phyloP scores from a whole-genome alignment of 2,113 vertebrate genomes.

The Hystrix cristata region DNA sequence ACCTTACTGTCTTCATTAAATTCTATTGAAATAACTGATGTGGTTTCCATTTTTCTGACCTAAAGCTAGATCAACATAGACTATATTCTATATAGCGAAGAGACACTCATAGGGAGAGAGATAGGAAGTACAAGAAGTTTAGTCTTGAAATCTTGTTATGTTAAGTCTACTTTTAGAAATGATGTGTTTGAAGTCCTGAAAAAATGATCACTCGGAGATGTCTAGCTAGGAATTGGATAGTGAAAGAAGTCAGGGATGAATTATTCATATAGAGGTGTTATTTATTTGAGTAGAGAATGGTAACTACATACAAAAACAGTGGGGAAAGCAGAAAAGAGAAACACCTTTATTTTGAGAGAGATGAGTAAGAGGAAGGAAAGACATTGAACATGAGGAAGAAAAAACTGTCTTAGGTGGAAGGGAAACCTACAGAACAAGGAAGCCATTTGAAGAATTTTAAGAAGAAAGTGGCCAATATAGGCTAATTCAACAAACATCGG shows the following conservation, averaged over 20 bases:
- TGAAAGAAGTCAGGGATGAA: neutral
- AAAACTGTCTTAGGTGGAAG: neutral
- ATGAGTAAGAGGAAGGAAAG: neutral
- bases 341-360: neutral
- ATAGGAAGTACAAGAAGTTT: neutral
- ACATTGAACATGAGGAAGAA: neutral
- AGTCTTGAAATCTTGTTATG: neutral
- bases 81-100: neutral
- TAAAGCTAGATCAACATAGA: neutral
- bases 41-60: neutral
- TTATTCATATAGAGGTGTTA: neutral
- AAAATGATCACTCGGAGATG: neutral
- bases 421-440: neutral
- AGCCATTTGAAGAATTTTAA: neutral
- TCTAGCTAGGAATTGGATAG: neutral
- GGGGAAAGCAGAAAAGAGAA: conserved; percentile 1
- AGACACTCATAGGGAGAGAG: neutral
- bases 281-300: neutral
- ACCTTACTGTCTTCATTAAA: neutral
- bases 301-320: neutral
- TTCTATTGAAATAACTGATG: neutral
- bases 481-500: neutral
- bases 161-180: neutral
- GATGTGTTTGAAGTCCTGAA: neutral
- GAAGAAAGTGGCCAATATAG: neutral